phyloP scores from a whole-genome alignment of 2,797 vertebrate species.

The Clarias platycephalus region DNA sequence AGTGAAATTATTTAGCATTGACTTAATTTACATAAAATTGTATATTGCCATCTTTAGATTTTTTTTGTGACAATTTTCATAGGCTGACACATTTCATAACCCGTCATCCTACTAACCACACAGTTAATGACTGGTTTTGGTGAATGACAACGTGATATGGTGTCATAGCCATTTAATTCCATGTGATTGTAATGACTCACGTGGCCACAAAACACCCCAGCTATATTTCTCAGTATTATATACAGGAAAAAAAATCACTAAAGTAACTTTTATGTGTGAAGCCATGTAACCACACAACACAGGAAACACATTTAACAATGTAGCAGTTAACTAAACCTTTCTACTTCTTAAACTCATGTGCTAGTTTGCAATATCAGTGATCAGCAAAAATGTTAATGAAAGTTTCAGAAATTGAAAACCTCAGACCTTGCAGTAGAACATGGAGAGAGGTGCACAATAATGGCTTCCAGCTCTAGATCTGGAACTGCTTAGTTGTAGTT shows the following conservation, averaged over 20 bases:
- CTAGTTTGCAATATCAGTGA: not conserved
- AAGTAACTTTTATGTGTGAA: not conserved
- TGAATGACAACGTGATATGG: not conserved
- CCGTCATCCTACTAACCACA: not conserved
- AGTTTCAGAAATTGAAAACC: constrained; percentile 13
- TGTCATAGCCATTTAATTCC: not conserved
- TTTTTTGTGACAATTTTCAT: too few species aligned
- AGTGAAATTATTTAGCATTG: not conserved
- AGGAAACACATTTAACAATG: not conserved
- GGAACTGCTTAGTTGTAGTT: constrained; percentile 28
- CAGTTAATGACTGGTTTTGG: not conserved
- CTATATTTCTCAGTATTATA: not conserved
- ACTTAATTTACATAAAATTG: too few species aligned
- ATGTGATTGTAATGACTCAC: constrained; percentile 8
- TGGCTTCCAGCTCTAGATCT: constrained; percentile 25
- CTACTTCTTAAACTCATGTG: not conserved
- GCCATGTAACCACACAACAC: not conserved
- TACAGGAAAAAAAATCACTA: not conserved
- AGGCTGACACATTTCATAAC: not conserved
- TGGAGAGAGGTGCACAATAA: constrained; percentile 27
- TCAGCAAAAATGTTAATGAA: constrained; percentile 3
- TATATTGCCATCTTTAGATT: not conserved
- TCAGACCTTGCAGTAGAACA: constrained; percentile 1
- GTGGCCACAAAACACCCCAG: not conserved
- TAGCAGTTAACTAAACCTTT: not conserved